Percentiles rank a stretch among this genome's conserved stretches.
phyloP scores from a whole-genome alignment of 2,113 vertebrate species.

The Sapajus apella region DNA sequence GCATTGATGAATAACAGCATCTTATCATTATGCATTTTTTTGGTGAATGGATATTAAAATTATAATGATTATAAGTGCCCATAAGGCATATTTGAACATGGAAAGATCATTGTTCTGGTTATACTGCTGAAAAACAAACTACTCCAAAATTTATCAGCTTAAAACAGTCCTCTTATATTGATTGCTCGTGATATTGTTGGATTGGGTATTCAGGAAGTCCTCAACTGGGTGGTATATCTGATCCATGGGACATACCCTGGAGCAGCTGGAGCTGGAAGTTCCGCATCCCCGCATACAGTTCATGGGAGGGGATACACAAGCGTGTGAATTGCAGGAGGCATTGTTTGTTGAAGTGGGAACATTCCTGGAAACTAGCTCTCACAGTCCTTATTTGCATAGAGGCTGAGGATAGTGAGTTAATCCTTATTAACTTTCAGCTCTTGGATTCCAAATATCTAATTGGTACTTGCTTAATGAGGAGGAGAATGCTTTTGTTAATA shows the following conservation, averaged over 20 bases:
- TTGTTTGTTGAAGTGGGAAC: not conserved
- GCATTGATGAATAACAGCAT: not conserved
- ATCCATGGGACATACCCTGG: not conserved
- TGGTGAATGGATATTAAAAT: not conserved
- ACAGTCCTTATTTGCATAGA: not conserved
- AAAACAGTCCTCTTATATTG: not conserved
- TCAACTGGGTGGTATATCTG: not conserved
- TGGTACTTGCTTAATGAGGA: not conserved
- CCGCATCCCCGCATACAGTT: fast-evolving
- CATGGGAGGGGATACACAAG: not conserved
- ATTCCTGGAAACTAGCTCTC: not conserved
- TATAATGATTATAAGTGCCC: not conserved
- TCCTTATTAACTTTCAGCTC: not conserved
- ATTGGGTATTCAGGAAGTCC: not conserved
- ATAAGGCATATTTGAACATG: not conserved
- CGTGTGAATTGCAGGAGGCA: not conserved
- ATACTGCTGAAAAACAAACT: not conserved
- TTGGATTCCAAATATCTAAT: not conserved
- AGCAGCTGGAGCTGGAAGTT: not conserved
- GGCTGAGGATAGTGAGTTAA: not conserved
- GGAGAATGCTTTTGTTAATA: slow-evolving; percentile 11
- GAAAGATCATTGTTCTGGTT: not conserved
- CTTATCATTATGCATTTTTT: not conserved
- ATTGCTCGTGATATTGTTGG: not conserved
- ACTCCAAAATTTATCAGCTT: not conserved